Percentiles rank a stretch among this genome's conserved stretches.
phyloP scores from a whole-genome alignment of 2,888 invertebrate species.

The Ditylenchus weischeri region DNA sequence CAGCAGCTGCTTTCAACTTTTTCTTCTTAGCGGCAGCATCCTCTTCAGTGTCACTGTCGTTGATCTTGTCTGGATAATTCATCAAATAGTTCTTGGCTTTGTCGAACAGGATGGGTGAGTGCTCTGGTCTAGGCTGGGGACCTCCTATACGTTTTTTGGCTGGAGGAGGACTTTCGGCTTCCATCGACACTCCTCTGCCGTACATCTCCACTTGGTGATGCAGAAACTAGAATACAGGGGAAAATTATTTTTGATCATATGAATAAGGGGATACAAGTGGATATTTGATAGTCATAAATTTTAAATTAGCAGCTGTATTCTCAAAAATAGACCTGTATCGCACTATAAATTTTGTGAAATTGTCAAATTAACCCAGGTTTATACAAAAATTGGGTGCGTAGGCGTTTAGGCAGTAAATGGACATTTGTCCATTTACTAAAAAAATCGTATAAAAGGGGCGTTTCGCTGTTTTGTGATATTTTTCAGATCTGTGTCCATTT shows the following conservation, averaged over 20 bases:
- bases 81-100: conserved; percentile 47
- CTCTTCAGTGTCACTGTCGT: conserved; percentile 30
- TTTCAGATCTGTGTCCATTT: too few relatives aligned
- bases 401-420: too few relatives aligned
- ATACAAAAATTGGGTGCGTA: too few relatives aligned
- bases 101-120: conserved; percentile 55
- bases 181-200: conserved; percentile 55
- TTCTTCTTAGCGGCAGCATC: conserved; percentile 16
- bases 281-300: background rate
- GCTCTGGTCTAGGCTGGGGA: conserved; percentile 53
- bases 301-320: background rate
- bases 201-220: conserved; percentile 45
- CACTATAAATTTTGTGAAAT: background rate
- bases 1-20: conserved; percentile 16
- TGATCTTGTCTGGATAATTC: conserved; percentile 43
- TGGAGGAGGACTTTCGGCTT: conserved; percentile 49
- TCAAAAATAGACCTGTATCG: background rate
- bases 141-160: conserved; percentile 50
- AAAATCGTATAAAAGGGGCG: too few relatives aligned
- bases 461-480: too few relatives aligned
- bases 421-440: too few relatives aligned
- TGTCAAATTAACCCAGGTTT: background rate
- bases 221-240: conserved; percentile 23
- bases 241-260: background rate
- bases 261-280: background rate